phyloP scores from a whole-genome alignment of 2,888 invertebrate genomes.

The Agrilus biguttatus region DNA sequence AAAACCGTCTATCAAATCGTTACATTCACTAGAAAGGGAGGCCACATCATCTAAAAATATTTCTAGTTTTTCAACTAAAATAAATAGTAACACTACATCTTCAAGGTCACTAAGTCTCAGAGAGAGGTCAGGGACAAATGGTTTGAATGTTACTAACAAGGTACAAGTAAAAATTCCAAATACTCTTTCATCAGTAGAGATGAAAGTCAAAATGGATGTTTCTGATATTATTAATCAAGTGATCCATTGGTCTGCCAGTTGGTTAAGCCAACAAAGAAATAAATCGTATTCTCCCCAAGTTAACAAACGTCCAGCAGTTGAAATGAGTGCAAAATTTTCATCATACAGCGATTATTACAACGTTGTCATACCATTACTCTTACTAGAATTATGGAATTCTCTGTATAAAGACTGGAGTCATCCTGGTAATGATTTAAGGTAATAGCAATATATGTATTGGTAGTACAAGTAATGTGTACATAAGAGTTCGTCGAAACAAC shows the following conservation, averaged over 20 bases:
- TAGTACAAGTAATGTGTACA: too few species aligned
- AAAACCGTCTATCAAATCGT: too few species aligned
- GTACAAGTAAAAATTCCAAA: too few species aligned
- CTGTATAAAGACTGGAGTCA: constrained; percentile 5
- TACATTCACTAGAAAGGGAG: too few species aligned
- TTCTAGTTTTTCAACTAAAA: too few species aligned
- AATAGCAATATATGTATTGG: background rate
- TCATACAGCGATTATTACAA: constrained; percentile 45
- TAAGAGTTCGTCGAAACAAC: too few species aligned
- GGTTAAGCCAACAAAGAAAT: constrained; percentile 43
- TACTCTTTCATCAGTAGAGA: too few species aligned
- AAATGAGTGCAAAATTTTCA: constrained; percentile 39
- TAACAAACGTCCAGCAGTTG: constrained; percentile 32
- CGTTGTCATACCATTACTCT: constrained; percentile 39
- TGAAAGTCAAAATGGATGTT: constrained; percentile 10
- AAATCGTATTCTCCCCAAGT: constrained; percentile 40
- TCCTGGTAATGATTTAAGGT: constrained; percentile 2
- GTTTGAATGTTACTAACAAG: too few species aligned
- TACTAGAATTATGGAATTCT: constrained; percentile 47
- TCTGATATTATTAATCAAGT: constrained; percentile 41
- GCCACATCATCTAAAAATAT: too few species aligned
- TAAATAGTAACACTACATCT: too few species aligned
- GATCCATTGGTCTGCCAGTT: constrained; percentile 49
- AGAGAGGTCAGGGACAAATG: too few species aligned
- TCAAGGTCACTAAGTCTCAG: too few species aligned